Evolutionary conservation across 2,888 invertebrate species (phyloP), one percentile per base, ranked within the genome.

Genomic region (Melieria omissa): DNA sequence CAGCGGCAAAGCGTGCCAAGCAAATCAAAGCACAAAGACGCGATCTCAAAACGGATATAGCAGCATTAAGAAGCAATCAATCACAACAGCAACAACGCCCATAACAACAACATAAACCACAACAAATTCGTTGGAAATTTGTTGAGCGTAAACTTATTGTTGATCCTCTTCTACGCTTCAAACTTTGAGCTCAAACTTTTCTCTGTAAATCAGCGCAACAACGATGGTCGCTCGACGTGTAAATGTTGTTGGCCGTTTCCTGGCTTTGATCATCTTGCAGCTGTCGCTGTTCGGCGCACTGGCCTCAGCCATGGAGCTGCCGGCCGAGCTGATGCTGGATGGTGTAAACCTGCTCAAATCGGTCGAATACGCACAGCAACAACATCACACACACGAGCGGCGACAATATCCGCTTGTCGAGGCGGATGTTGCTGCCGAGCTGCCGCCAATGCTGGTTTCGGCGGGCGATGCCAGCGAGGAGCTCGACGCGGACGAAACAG

Each of bases 291-390:
- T n/a, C 7, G 6, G 42, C 42, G n/a, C 7, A 6, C n/a, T 47
- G 10, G 52, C 45, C 7, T 6, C 4, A 72, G 81, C 79, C 5
- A 66, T 80, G 69, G 84, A 83, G 67, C 68, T 84, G 70, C 77
- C 79, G 14, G 78, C 81, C 8, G 82, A 81, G 45, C 71, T 83
- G 61, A 65, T 81, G 62, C 77, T 71, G 64, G 77, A 72, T 10
- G 65, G 77, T 75, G 67, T 73, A 65, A 74, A 72, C 73, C 60
- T 71, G 9, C 71, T 63, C 29, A 80, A 76, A 68, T 65, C 77
- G 4, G 64, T 57, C 16, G 82, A 82, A 60, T 77, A 76, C 68
- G 80, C 75, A 73, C 80, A 74, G 65, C 57, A 63, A 5, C 55
- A 64, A 9, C 60, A 61, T n/a, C 70, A 63, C 29, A 29, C 29